These are phyloP conservation scores for Gopherus evgoodei DNA, from an alignment of 2,113 vertebrate species.

Conservation along the genomic window DNA sequence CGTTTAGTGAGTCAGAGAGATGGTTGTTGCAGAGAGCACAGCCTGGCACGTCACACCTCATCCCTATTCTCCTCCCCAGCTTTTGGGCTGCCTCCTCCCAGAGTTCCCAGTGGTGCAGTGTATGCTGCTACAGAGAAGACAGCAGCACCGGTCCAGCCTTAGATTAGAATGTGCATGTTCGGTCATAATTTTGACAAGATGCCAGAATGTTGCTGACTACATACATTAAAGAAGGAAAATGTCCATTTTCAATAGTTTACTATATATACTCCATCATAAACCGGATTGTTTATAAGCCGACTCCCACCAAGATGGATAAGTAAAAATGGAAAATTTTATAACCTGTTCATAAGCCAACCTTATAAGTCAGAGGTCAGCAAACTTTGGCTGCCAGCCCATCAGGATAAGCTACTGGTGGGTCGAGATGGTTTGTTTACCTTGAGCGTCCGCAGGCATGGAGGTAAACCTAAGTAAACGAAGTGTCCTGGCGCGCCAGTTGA, in stretches of 20 bases:
- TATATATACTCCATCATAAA: too few species aligned
- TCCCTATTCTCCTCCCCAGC: background rate
- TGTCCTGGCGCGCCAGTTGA: too few species aligned
- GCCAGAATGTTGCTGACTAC: conserved; percentile 63
- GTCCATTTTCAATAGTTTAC: conserved; percentile 51
- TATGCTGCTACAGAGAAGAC: background rate
- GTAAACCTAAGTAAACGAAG: too few species aligned
- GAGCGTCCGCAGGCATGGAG: too few species aligned
- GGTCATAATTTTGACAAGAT: conserved; percentile 51
- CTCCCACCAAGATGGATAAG: too few species aligned
- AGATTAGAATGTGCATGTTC: conserved; percentile 53
- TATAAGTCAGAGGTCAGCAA: too few species aligned
- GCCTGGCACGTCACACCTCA: background rate
- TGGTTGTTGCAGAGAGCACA: background rate
- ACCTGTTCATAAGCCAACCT: too few species aligned
- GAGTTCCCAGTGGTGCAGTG: background rate
- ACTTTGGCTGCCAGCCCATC: too few species aligned
- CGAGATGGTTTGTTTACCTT: too few species aligned
- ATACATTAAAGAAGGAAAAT: conserved; percentile 54
- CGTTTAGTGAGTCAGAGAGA: background rate
- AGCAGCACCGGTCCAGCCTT: conserved; percentile 42
- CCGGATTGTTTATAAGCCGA: too few species aligned
- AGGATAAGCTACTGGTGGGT: too few species aligned
- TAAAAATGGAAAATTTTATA: too few species aligned
- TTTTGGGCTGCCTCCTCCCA: background rate